These are phyloP conservation scores for Porites evermanni DNA, from an alignment of 92 coral and sea anemone genomes.

Conservation along the genomic window DNA sequence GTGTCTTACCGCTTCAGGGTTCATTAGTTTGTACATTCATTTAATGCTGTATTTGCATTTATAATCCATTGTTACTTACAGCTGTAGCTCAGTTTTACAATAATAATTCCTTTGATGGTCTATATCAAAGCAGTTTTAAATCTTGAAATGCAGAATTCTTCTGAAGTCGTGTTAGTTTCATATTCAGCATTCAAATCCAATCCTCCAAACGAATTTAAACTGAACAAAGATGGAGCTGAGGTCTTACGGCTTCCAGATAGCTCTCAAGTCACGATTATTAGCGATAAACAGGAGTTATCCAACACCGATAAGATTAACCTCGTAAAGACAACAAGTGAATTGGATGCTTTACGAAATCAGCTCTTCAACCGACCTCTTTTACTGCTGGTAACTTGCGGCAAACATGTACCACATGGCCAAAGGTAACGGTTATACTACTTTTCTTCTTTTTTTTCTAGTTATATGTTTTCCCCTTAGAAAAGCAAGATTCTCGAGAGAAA, in stretches of 20 bases:
- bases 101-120: too few relatives aligned
- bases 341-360: slow-evolving; percentile 71
- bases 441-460: background rate
- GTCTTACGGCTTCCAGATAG: slow-evolving; percentile 51
- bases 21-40: background rate
- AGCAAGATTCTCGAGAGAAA: too few relatives aligned
- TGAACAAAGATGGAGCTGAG: slow-evolving; percentile 23
- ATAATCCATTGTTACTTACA: background rate
- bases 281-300: slow-evolving; percentile 69
- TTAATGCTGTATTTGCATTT: background rate
- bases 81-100: background rate
- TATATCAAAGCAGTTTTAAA: background rate
- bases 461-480: too few relatives aligned
- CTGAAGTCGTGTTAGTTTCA: slow-evolving; percentile 64
- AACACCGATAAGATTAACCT: slow-evolving; percentile 55
- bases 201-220: slow-evolving; percentile 66
- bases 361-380: slow-evolving; percentile 73
- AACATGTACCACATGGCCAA: slow-evolving; percentile 91
- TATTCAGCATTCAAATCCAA: slow-evolving; percentile 65
- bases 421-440: slow-evolving; percentile 51
- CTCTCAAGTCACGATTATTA: slow-evolving; percentile 60
- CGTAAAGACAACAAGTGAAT: slow-evolving; percentile 51
- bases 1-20: background rate
- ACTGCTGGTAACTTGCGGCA: slow-evolving; percentile 75
- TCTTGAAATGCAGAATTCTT: slow-evolving; percentile 26